Evolutionary conservation across 2,113 vertebrate species (phyloP), one percentile per base, ranked within the genome.

Genomic region (Cyprinodon brontotheroides): DNA sequence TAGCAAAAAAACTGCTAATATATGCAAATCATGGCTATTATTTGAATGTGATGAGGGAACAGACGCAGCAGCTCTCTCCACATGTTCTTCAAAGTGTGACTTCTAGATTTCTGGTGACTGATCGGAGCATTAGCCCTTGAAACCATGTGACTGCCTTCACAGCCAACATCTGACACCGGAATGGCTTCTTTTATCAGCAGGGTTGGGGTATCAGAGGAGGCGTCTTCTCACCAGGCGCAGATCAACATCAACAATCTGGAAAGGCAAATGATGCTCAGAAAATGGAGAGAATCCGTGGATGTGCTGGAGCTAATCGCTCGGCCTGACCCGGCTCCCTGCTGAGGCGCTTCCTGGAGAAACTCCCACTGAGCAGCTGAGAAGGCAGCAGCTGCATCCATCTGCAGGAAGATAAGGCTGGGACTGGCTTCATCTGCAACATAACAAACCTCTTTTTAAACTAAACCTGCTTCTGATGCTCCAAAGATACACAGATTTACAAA

Each of bases 371-470:
- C 45, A 38, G 38, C 69, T n/a, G 61, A 87, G 66, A 72, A 74
- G 72, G 65, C 70, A 29, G 69, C 87, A 87, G 89, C 87, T 82
- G 83, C 80, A 78, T 72, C 61, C 59, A 1, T 81, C 85, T 74
- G 79, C 41, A 3, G 43, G 53, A 22, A 65, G 29, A 66, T 47
- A 40, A 3, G 6, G 60, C 5, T 37, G 29, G 45, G 13, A 3
- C 61, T 11, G 61, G 12, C 64, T 39, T 15, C 61, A 17, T 7
- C 8, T 29, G 64, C 22, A 47, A 43, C 11, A 47, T 3, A 29
- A 15, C 20, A 2, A 47, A 47, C 12, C n/a, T 2, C 29, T 43
- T 5, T 43, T 10, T 13, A 9, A 45, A 8, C n/a, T 11, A 47
- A 40, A 65, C 20, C 20, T 15, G 64, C 11, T 13, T 66, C 41